Conservation (phyloP, 2,797 vertebrate genomes). For the Prionace glauca region DNA sequence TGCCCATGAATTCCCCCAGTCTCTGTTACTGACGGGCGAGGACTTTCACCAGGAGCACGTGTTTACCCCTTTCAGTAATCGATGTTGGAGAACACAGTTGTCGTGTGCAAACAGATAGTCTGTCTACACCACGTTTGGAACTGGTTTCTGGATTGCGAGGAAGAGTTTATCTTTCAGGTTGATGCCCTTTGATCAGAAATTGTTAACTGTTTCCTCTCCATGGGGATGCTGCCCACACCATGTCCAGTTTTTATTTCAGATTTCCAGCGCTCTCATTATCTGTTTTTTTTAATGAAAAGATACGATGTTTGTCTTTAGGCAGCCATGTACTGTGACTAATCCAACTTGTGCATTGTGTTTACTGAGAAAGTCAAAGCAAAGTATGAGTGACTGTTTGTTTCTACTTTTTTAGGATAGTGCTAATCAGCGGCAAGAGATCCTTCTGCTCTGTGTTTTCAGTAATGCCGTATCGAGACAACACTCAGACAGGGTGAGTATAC, state of each 20-base stretch:
- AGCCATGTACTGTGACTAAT: background rate
- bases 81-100: background rate
- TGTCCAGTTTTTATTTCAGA: background rate
- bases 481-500: conserved; percentile 94
- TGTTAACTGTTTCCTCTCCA: background rate
- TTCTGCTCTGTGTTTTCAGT: conserved; percentile 99
- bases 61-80: background rate
- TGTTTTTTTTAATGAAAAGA: background rate
- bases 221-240: background rate
- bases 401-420: conserved; percentile 90
- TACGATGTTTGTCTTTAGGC: background rate
- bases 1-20: background rate
- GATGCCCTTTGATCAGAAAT: background rate
- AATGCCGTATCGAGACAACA: conserved; percentile 97
- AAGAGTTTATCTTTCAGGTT: background rate
- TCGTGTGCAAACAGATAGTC: background rate
- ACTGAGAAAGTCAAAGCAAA: background rate
- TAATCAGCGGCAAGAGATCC: conserved; percentile 99
- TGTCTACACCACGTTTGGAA: background rate
- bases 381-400: background rate
- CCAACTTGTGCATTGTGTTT: background rate
- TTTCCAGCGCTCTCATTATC: background rate
- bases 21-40: background rate
- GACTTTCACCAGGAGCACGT: background rate
- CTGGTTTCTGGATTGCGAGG: background rate